phyloP scores from a whole-genome alignment of 2,888 invertebrate genomes.

The Bugulina stolonifera region DNA sequence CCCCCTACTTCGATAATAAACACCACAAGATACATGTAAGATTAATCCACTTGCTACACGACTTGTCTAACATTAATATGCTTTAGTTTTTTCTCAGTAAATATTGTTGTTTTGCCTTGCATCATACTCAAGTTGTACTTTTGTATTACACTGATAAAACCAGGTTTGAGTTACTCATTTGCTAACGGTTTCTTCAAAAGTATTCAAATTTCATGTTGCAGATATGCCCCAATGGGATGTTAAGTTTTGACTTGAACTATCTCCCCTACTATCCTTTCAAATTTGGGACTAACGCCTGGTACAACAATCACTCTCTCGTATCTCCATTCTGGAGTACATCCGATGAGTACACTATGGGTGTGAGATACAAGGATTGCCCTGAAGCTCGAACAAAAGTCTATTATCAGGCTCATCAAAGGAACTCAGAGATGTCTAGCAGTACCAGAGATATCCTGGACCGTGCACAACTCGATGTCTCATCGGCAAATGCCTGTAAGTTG shows the following conservation, averaged over 20 bases:
- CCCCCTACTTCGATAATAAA: neutral
- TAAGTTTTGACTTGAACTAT: slow-evolving; percentile 4
- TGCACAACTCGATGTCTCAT: neutral
- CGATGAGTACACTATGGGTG: slow-evolving; percentile 7
- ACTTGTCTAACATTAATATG: no score
- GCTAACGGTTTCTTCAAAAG: no score
- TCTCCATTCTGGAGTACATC: slow-evolving; percentile 1
- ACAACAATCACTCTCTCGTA: neutral
- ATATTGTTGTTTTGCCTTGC: no score
- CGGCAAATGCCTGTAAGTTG: no score
- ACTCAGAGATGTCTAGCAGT: neutral
- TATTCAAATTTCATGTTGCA: neutral
- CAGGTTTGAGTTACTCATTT: no score
- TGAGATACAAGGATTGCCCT: neutral
- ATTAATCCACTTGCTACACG: no score
- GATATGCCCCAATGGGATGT: slow-evolving; percentile 1
- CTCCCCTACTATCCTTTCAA: neutral
- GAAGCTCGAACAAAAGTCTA: neutral
- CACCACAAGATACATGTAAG: slow-evolving; percentile 11
- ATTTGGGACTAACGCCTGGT: slow-evolving; percentile 6
- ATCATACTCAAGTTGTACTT: no score
- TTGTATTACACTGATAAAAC: no score
- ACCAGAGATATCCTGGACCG: neutral
- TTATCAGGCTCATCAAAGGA: neutral
- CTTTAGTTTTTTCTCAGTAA: no score